Base-by-base conservation (phyloP, 2,797 vertebrate species). In the Catharus ustulatus region DNA sequence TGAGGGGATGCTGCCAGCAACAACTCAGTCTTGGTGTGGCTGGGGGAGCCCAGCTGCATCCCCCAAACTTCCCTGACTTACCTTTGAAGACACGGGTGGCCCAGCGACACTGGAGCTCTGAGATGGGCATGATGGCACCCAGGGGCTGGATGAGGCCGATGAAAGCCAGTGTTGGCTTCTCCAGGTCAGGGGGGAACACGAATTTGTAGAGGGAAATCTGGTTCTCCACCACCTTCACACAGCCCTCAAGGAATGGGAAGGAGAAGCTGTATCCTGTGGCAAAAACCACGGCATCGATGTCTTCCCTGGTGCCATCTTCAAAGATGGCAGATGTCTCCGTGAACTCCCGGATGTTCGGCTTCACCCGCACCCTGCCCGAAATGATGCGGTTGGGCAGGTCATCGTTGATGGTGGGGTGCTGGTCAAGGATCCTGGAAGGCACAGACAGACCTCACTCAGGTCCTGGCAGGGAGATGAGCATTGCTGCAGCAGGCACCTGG, bases 61-160 rank as follows among this genome's bases (percentile, higher is more conserved):
- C 14, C 13, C 6, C 23, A 67, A 18, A 36, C 23, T 55, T 34
- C 34, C 36, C 13, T 58, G 15, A 49, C 58, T 40, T 83, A 73
- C 98, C 98, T 97, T 98, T 98, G 89, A 99, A 98, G n/a, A 99
- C 91, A 5, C 90, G 97, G 20, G 98, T 97, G 77, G 95, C 98
- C 98, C 98, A 99, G 78, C 98, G 98, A 8, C 96, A 97, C 87
- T 99, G 98, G 69, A 99, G 96, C 95, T 99, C 98, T 0, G 98
- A 95, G 92, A 98, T 36, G 13, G 98, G 97, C 96, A 98, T 98
- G 85, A 98, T 95, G 21, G 98, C 89, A 30, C 98, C 98, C 8
- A 98, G 13, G 6, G 96, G 96, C 27, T 98, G 97, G 58, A 99
- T 29, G 49, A 98, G 95, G 61, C 98, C 98, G 3, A 99, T 98